These are phyloP conservation scores for Tricholauxania praeusta DNA, from an alignment of 2,888 invertebrate species.

Conservation along the genomic window DNA sequence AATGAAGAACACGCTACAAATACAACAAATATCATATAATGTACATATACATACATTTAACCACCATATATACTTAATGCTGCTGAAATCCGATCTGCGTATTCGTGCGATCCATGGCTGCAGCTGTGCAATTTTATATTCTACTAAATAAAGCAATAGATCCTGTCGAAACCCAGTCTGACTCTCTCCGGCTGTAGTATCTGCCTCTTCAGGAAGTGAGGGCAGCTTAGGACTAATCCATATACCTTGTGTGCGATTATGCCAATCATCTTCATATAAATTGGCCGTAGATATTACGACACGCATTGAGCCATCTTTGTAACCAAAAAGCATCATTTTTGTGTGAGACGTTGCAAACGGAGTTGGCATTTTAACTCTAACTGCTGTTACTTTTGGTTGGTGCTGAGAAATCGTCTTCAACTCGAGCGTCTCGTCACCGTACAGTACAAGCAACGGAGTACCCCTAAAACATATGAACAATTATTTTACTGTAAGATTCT, in stretches of 20 bases:
- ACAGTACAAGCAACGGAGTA: slow-evolving; percentile 80
- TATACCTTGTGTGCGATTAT: slow-evolving; percentile 92
- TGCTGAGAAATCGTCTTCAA: slow-evolving; percentile 71
- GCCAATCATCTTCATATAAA: slow-evolving; percentile 92
- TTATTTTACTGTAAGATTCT: background rate
- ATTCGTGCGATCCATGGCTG: slow-evolving; percentile 81
- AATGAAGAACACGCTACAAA: slow-evolving; percentile 82
- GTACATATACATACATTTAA: background rate
- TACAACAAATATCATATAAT: slow-evolving; percentile 24
- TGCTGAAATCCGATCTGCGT: slow-evolving; percentile 83
- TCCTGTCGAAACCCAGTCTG: slow-evolving; percentile 85
- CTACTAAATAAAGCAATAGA: slow-evolving; percentile 80
- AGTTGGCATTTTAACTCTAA: slow-evolving; percentile 79
- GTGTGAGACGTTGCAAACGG: slow-evolving; percentile 91
- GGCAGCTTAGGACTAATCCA: slow-evolving; percentile 91
- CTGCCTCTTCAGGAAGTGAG: slow-evolving; percentile 71
- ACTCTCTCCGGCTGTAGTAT: slow-evolving; percentile 78
- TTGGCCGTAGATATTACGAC: slow-evolving; percentile 94
- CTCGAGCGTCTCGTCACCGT: slow-evolving; percentile 80
- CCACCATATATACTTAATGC: slow-evolving; percentile 75
- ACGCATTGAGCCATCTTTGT: slow-evolving; percentile 83
- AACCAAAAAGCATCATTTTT: slow-evolving; percentile 89
- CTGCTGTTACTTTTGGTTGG: slow-evolving; percentile 76
- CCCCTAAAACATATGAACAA: slow-evolving; percentile 67
- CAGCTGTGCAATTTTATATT: slow-evolving; percentile 78